Percentiles rank a stretch among this genome's conserved stretches.
Conservation (phyloP, 2,888 invertebrate species). For the Prenolepis imparis region DNA sequence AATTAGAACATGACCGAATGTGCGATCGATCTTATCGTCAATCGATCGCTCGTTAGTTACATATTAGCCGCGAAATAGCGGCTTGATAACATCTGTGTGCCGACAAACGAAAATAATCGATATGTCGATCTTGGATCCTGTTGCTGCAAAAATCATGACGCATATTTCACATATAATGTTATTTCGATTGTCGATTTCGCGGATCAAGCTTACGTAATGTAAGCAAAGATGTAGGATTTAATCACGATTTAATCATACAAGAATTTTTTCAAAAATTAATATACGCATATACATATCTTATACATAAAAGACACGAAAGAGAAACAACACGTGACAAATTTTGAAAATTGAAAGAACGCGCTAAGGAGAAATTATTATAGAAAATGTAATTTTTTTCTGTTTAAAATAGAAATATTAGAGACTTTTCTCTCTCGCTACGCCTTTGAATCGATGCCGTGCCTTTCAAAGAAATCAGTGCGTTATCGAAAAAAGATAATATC, state of each 20-base stretch:
- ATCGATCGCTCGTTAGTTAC: constrained; percentile 18
- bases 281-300: no score
- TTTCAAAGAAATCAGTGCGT: constrained; percentile 8
- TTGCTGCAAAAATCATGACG: neutral
- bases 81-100: constrained; percentile 4
- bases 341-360: neutral
- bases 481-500: constrained; percentile 23
- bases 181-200: constrained; percentile 19
- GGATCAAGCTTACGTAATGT: constrained; percentile 30
- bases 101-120: constrained; percentile 44
- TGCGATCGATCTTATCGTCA: constrained; percentile 33
- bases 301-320: neutral
- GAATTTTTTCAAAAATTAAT: neutral
- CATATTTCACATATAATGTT: neutral
- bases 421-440: neutral
- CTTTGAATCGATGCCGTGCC: constrained; percentile 12
- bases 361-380: neutral
- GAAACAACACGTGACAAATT: neutral
- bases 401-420: neutral
- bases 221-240: neutral
- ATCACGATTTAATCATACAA: neutral
- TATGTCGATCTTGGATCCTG: neutral
- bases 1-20: constrained; percentile 22
- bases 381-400: neutral
- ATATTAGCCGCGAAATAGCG: constrained; percentile 25